Evolutionary conservation across 2,888 invertebrate genomes (phyloP), one percentile per base, ranked within the genome.

Genomic region (Pachydiplax longipennis): DNA sequence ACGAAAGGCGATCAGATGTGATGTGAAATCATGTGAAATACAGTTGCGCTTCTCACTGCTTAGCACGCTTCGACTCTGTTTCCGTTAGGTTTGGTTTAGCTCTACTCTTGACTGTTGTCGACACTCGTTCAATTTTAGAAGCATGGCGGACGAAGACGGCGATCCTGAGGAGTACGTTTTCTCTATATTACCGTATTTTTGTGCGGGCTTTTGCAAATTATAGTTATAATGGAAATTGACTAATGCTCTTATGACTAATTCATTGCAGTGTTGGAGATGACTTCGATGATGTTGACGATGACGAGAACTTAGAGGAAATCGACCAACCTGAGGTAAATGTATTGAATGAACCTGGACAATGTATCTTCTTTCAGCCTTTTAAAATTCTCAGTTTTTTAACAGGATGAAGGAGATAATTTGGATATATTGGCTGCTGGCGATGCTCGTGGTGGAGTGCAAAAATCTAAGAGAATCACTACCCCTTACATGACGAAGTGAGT

Each of bases 401-500:
- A 94, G 93, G 97, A 98, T 93, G 98, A 98, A 92, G 97, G 96
- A 0, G 98, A 97, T 92, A 97, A 97, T 93, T 96, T 97, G 80
- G 98, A 98, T 93, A 96, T 98, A 90, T 94, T 99, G 53, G 96
- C 97, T 6, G 96, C 97, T 0, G 97, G 97, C 0, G 97, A 97
- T 93, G 96, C 96, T 65, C 96, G 96, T 0, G 97, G 97, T 15
- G 97, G 97, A 80, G 97, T 97, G 0, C 97, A 97, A 73, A 97
- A 97, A 93, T 96, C 96, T 0, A 99, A 98, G 93, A 95, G 99
- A 37, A 99, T 99, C 87, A 99, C 99, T 0, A 99, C 99, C 0
- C 97, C 98, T 93, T 99, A 99, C 93, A 99, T 99, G 99, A 99
- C 99, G 0, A 99, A 99, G 95, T 96, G 95, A 92, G 95, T 95